Evolutionary conservation across 53 echinoderm and acorn worm genomes (phyloP).

Genomic region (Pentamera pediparva): DNA sequence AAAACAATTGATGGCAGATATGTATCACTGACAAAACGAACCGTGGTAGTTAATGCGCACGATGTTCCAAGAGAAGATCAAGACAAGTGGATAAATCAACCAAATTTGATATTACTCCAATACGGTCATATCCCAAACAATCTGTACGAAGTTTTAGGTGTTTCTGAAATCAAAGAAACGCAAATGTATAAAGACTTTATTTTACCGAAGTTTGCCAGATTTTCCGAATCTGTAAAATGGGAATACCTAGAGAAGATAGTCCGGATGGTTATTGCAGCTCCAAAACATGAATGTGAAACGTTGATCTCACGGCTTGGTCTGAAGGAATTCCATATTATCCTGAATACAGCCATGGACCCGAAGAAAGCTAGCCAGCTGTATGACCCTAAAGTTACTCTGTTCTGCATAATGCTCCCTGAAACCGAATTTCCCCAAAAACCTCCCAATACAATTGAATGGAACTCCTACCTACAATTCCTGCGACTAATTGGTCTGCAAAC

Average conservation of each 20-base stretch:
- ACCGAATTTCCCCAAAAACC: background rate
- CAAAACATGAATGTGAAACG: background rate
- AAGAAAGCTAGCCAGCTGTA: background rate
- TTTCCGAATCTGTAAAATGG: background rate
- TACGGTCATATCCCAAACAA: background rate
- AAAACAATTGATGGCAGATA: background rate
- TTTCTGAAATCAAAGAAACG: background rate
- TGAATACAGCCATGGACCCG: background rate
- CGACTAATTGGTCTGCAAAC: background rate
- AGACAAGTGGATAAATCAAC: background rate
- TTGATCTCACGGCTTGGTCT: background rate
- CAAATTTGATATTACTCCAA: background rate
- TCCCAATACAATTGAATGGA: background rate
- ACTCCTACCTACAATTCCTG: background rate
- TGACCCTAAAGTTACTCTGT: background rate
- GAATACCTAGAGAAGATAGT: background rate
- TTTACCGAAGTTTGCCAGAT: background rate
- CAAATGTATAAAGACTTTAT: slow-evolving; percentile 8
- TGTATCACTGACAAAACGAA: background rate
- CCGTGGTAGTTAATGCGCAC: background rate
- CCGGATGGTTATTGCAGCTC: background rate
- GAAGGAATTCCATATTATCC: background rate
- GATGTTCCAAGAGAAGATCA: background rate
- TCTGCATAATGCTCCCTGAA: background rate
- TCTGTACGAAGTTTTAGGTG: background rate